These are phyloP conservation scores for Psylliodes chrysocephalus DNA, from an alignment of 2,888 invertebrate species.

Conservation along the genomic window DNA sequence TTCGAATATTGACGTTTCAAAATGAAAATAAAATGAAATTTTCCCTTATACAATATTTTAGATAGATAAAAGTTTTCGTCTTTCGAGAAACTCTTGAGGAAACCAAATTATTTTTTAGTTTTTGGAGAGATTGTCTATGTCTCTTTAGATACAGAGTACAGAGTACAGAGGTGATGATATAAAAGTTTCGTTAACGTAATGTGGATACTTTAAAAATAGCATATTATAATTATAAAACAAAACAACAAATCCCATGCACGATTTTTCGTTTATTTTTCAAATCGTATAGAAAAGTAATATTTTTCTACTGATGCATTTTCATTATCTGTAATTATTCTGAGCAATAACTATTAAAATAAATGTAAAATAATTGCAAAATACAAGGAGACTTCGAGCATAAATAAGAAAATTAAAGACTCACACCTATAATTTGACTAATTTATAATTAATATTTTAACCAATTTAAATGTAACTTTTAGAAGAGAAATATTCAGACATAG, in stretches of 20 bases:
- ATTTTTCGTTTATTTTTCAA: no score
- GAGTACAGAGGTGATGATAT: no score
- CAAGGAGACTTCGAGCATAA: background rate
- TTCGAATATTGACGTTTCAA: constrained; percentile 33
- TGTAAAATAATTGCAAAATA: background rate
- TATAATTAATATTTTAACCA: background rate
- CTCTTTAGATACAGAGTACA: no score
- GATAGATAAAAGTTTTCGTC: constrained; percentile 9
- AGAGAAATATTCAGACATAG: constrained; percentile 34
- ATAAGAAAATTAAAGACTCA: constrained; percentile 4
- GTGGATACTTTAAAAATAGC: no score
- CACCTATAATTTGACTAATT: constrained; percentile 6
- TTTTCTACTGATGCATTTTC: no score
- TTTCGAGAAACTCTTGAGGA: background rate
- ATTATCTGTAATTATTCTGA: no score
- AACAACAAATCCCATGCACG: no score
- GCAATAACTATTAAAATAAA: no score
- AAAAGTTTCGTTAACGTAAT: no score
- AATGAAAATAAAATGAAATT: constrained; percentile 22
- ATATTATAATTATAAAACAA: no score
- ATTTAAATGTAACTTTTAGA: constrained; percentile 26
- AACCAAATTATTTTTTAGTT: background rate
- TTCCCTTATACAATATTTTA: constrained; percentile 3
- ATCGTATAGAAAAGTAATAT: no score
- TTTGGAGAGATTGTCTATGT: no score